Evolutionary conservation across 2,797 vertebrate genomes (phyloP), one percentile per base, ranked within the genome.

Genomic region (Crocidura indochinensis): DNA sequence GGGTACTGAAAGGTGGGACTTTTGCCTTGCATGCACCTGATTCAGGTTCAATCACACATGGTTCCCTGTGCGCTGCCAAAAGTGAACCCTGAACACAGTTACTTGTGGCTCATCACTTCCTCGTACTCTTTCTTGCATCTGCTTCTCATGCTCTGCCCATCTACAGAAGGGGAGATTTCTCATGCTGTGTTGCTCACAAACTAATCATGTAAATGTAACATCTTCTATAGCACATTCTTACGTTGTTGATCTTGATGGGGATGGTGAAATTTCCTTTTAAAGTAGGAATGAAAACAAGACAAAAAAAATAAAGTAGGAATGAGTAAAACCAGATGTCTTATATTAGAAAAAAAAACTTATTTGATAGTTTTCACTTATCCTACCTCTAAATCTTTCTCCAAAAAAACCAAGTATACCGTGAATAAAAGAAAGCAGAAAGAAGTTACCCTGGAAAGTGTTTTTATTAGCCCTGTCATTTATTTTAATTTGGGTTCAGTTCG

Each of bases 401-500:
- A 65, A 86, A 95, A 79, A 38, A 79, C 38, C 62, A 92, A 56
- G 46, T 0, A 3, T 65, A 90, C 6, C 4, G 29, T 31, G 19
- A 12, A 38, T 29, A 91, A 78, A 83, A 88, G 29, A 77, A 60
- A 86, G 27, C 15, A 69, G 44, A 19, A 12, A 1, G 24, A 75
- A 79, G 4, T 72, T 82, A 84, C 67, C 72, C 31, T 88, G 71
- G 64, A 31, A 93, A 76, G 51, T 77, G 2, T 84, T 76, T 74
- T 47, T 31, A 82, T 68, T 60, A 31, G 27, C 27, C 17, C 31
- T 19, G 17, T 72, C 38, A 10, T 90, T 90, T 82, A 56, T 85
- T 81, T 78, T 85, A 88, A 72, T 64, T 88, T 81, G 44, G n/a
- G 9, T 86, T 79, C 17, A 49, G 53, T 89, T 92, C 15, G 3